Conservation (phyloP, 2,888 invertebrate genomes). For the Argyra leucocephala region DNA sequence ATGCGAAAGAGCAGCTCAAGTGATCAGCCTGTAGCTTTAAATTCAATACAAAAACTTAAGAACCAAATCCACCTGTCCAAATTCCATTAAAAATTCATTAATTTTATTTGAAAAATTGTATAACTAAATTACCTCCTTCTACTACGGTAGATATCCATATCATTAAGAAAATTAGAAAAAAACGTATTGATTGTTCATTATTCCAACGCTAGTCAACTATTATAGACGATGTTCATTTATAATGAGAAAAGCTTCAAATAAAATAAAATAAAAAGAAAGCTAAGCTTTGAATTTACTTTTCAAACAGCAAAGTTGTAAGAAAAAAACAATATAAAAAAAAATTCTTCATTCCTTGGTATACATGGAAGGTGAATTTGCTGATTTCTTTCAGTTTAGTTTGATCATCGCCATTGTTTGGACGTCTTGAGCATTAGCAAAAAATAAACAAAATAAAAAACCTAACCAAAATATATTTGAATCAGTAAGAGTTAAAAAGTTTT, state of each 20-base stretch:
- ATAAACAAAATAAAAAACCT: not conserved
- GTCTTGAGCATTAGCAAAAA: no score
- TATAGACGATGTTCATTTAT: not conserved
- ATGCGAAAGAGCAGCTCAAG: no score
- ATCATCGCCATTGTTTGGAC: conserved; percentile 28
- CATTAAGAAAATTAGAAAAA: no score
- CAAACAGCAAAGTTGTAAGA: not conserved
- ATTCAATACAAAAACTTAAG: no score
- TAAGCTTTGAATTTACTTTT: not conserved
- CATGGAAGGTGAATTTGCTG: conserved; percentile 14
- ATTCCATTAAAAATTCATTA: no score
- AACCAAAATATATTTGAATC: no score
- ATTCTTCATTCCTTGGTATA: not conserved
- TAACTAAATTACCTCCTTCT: no score
- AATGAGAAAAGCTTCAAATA: not conserved
- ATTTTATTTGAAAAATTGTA: no score
- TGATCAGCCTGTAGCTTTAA: no score
- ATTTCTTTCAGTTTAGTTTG: conserved; percentile 28
- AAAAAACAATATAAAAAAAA: not conserved
- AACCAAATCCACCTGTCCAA: no score
- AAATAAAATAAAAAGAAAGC: not conserved
- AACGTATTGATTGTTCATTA: not conserved
- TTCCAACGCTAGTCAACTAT: not conserved
- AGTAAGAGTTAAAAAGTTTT: no score
- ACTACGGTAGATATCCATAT: no score